A percentile compares a stretch with the other conserved stretches of the same genome.
Evolutionary conservation across 2,797 vertebrate species (phyloP).

Genomic region (Cynopterus sphinx): DNA sequence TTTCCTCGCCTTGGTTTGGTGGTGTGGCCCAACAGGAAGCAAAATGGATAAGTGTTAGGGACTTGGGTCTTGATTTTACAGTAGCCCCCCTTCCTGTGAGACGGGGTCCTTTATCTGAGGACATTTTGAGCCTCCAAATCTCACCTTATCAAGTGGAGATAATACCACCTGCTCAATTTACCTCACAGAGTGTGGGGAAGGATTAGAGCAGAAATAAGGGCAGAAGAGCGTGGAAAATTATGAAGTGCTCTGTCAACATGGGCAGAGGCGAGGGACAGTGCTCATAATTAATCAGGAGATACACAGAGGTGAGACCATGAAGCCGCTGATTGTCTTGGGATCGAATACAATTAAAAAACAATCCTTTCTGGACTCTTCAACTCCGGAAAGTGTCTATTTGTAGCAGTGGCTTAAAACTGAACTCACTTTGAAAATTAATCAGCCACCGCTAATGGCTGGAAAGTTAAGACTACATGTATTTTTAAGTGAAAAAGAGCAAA

Average conservation of each 20-base stretch:
- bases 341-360: slow-evolving; percentile 74
- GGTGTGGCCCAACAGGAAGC: neutral
- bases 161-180: neutral
- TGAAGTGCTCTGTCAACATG: slow-evolving; percentile 31
- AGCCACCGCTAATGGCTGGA: slow-evolving; percentile 70
- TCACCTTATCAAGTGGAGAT: neutral
- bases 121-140: neutral
- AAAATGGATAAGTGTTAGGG: neutral
- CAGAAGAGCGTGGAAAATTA: neutral
- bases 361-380: slow-evolving; percentile 68
- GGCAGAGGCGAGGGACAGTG: neutral
- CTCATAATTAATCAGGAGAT: slow-evolving; percentile 60
- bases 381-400: slow-evolving; percentile 73
- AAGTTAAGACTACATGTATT: slow-evolving; percentile 68
- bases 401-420: slow-evolving; percentile 75
- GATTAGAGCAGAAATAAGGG: neutral
- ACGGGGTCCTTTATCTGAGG: neutral
- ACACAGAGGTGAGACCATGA: slow-evolving; percentile 37
- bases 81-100: neutral
- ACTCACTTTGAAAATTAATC: slow-evolving; percentile 79
- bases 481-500: slow-evolving; percentile 50
- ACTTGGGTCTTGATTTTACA: neutral
- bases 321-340: slow-evolving; percentile 59
- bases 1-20: neutral
- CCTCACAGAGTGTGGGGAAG: neutral